phyloP scores from a whole-genome alignment of 2,797 vertebrate species.

The Emys orbicularis region DNA sequence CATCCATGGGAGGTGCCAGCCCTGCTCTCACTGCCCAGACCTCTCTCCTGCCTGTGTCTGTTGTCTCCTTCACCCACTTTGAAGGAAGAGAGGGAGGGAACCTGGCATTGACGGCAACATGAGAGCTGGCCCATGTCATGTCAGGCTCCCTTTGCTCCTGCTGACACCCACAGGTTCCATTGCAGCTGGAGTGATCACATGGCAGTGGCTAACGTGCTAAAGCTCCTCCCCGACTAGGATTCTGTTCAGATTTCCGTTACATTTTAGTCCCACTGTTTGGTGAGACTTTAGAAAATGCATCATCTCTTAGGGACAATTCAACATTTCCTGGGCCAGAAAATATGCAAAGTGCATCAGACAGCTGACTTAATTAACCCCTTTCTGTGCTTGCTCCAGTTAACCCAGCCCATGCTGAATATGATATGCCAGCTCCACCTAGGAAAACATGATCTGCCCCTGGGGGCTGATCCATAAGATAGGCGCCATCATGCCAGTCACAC shows the following conservation, averaged over 20 bases:
- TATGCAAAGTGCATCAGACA: neutral
- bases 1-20: neutral
- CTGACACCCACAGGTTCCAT: neutral
- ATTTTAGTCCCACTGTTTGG: neutral
- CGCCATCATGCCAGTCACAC: neutral
- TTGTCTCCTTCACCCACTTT: neutral
- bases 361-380: neutral
- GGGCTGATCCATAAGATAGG: neutral
- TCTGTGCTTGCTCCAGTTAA: rapidly evolving
- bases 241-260: neutral
- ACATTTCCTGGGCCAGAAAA: neutral
- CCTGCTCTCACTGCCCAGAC: neutral
- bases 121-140: neutral
- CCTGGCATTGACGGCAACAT: neutral
- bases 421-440: neutral
- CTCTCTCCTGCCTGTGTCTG: neutral
- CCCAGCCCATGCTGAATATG: neutral
- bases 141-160: neutral
- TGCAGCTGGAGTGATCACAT: neutral
- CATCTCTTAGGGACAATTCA: neutral
- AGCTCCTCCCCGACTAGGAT: neutral
- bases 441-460: neutral
- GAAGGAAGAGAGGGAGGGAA: neutral
- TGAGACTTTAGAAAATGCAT: rapidly evolving
- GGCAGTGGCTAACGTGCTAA: neutral